Conservation (phyloP, 2,888 invertebrate genomes). For the Calliphora vomitoria region DNA sequence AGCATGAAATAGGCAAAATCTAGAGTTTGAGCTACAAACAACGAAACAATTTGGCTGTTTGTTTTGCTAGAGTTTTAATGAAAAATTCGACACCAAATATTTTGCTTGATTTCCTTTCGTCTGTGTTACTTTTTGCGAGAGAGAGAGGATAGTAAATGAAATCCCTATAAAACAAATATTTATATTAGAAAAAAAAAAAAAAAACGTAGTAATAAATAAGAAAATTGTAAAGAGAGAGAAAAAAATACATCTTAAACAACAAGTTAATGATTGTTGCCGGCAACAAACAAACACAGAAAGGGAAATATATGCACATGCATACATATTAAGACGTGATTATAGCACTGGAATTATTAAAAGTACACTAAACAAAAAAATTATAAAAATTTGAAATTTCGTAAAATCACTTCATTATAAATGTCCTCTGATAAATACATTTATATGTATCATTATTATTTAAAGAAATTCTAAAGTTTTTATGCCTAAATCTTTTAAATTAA, state of each 20-base stretch:
- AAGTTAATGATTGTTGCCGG: constrained; percentile 19
- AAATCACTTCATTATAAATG: too few species aligned
- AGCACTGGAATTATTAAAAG: neutral
- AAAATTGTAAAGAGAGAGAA: neutral
- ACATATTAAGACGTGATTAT: neutral
- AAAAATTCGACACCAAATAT: constrained; percentile 36
- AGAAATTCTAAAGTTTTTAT: too few species aligned
- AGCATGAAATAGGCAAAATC: neutral
- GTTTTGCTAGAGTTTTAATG: constrained; percentile 49
- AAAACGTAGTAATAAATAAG: neutral
- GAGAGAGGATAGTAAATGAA: constrained; percentile 3
- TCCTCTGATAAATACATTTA: too few species aligned
- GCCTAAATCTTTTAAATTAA: too few species aligned
- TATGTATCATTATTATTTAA: too few species aligned
- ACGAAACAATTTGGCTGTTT: constrained; percentile 1
- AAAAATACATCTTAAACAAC: constrained; percentile 7
- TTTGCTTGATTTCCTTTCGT: neutral
- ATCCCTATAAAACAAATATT: constrained; percentile 44
- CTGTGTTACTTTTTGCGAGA: neutral
- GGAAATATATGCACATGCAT: neutral
- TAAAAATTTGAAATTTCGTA: too few species aligned
- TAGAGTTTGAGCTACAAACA: neutral
- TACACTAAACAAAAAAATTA: neutral
- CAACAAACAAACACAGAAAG: neutral
- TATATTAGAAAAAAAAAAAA: constrained; percentile 10